Percentiles rank a stretch among this genome's conserved stretches.
Evolutionary conservation across 1,140 invertebrate genomes (phyloP).

Genomic region (Portunus trituberculatus): DNA sequence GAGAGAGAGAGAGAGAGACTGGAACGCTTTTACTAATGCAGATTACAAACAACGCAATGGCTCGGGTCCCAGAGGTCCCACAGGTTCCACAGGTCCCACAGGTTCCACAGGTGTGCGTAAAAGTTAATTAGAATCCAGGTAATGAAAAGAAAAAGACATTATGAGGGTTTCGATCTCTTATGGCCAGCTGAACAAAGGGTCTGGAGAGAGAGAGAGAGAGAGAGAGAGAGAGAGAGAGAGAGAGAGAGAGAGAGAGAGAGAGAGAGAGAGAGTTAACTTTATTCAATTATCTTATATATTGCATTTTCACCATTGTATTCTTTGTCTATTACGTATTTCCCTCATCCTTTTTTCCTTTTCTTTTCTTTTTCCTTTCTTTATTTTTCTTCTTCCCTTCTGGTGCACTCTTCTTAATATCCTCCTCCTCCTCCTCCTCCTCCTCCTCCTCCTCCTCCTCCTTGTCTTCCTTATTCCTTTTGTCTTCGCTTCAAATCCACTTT

Average conservation of each 20-base stretch:
- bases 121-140: slow-evolving; percentile 2
- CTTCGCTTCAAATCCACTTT: no score
- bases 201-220: neutral
- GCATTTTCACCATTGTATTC: no score
- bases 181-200: neutral
- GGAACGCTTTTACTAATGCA: neutral
- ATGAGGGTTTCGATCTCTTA: neutral
- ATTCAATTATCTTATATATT: no score
- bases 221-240: neutral
- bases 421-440: no score
- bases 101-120: neutral
- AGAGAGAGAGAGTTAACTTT: neutral
- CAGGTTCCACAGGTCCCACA: neutral
- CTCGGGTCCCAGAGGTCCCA: no score
- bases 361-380: no score
- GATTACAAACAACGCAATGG: neutral
- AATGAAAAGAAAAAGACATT: neutral
- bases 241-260: slow-evolving; percentile 23
- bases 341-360: no score
- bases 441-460: no score
- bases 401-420: no score
- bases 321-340: no score
- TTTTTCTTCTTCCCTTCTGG: no score
- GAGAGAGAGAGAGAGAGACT: neutral
- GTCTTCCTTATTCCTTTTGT: no score